Evolutionary conservation across 2,113 vertebrate species (phyloP), one percentile per base, ranked within the genome.

Genomic region (Anarrhichthys ocellatus): DNA sequence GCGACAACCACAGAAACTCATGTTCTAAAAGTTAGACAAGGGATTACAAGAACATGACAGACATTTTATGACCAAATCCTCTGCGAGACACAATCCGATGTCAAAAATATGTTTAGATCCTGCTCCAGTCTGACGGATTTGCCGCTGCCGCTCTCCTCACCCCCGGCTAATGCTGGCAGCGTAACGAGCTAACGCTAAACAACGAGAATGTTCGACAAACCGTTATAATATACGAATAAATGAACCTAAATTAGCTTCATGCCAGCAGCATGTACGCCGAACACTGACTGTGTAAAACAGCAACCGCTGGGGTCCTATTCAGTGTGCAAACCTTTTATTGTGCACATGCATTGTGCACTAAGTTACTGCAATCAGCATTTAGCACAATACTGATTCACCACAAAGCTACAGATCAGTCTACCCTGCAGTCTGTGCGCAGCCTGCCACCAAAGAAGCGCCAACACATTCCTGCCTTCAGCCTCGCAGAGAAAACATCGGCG

Each of bases 331-430:
- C 83, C 79, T 73, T 90, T 89, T 89, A 83, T 90, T 88, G 82
- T 87, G 74, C 86, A n/a, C 78, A 61, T 62, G 76, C 87, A 80
- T 90, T 91, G 88, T 94, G 83, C 64, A n/a, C 82, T 44, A 63
- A 76, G 78, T 83, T 87, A 93, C 89, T 84, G 82, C 76, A 88
- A 88, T 94, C 91, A 93, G 85, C 90, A 93, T 85, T 92, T 92
- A 87, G 87, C 79, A 92, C 89, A 92, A 93, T 92, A 94, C 88
- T 22, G 89, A 92, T 91, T 93, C 87, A 92, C 88, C 85, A 90
- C 92, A 90, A 92, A 88, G 88, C 91, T 88, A 85, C 87, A 92
- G 92, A 94, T 92, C 86, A 86, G 92, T 92, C 82, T 65, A 86
- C 71, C 72, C 29, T 84, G 91, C 88, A 92, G 90, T 85, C 84